These are phyloP conservation scores for Anastrepha obliqua DNA, from an alignment of 1,140 invertebrate species.

Conservation along the genomic window DNA sequence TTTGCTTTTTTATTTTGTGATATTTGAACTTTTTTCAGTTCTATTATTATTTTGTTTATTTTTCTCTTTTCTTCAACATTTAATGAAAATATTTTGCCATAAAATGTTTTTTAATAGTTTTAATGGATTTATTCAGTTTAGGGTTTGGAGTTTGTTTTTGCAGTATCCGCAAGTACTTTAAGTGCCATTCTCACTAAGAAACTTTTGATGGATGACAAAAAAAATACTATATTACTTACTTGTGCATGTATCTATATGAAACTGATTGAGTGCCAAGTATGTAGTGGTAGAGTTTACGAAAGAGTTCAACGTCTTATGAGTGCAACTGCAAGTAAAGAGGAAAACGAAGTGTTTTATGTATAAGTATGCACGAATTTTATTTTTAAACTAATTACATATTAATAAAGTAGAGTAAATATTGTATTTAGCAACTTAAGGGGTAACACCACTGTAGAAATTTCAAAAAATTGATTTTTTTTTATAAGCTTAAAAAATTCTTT, in stretches of 20 bases:
- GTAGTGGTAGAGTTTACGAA: neutral
- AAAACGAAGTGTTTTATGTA: no score
- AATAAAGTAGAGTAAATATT: no score
- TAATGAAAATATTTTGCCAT: neutral
- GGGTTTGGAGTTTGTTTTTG: conserved; percentile 15
- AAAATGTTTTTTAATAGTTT: conserved; percentile 31
- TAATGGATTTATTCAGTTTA: conserved; percentile 21
- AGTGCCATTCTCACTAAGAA: neutral
- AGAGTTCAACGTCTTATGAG: neutral
- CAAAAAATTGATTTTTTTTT: no score
- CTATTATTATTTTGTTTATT: neutral
- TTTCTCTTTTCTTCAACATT: neutral
- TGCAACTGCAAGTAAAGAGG: no score
- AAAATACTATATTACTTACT: neutral
- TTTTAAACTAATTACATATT: no score
- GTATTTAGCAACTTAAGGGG: no score
- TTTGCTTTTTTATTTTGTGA: no score
- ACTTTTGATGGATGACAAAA: conserved; percentile 14
- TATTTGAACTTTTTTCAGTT: neutral
- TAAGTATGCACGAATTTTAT: no score
- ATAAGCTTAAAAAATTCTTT: no score
- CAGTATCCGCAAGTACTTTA: neutral
- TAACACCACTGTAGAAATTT: no score
- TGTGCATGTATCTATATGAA: neutral
- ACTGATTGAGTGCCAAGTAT: no score